Evolutionary conservation across 2,113 vertebrate genomes (phyloP), one percentile per base, ranked within the genome.

Genomic region (Pomatorhinus ruficollis): DNA sequence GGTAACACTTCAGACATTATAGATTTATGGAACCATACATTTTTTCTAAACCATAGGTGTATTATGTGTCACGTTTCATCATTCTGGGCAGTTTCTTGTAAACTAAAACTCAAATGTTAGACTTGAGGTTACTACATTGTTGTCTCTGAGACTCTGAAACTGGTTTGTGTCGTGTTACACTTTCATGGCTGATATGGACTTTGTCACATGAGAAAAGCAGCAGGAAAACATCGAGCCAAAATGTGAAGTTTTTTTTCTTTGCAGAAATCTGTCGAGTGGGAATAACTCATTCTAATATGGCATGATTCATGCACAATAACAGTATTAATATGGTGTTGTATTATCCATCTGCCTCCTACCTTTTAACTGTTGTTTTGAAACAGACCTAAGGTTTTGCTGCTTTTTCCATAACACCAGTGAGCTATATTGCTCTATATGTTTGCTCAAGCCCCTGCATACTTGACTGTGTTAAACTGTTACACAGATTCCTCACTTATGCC

Each of bases 61-160:
- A 13, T 39, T 59, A 12, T 2, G 2, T 60, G 39, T 71, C n/a
- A 63, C 0, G 0, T 64, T 66, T 47, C 17, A 22, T 35, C 4
- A 28, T 78, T 84, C 22, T 71, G 74, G 47, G 52, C 22, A 59
- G 21, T 65, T 81, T 75, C 33, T 39, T 93, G 47, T 89, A 40
- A 65, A 91, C 70, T 64, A 7, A 52, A 72, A 72, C 16, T 23
- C 53, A 12, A 25, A 9, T 42, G 12, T 78, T 75, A 54, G 54
- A 52, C 27, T 30, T 42, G n/a, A 93, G 27, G 22, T 81, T 81
- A 50, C 33, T 56, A 15, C 0, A 0, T 53, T 60, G 44, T 27
- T 7, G 1, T 44, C 15, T 71, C 56, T 59, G 50, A 60, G 70
- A 22, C 21, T 45, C 39, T 59, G 64, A 75, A 78, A 31, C 24